phyloP scores from a whole-genome alignment of 1,140 invertebrate species.

The Dinoponera quadriceps region DNA sequence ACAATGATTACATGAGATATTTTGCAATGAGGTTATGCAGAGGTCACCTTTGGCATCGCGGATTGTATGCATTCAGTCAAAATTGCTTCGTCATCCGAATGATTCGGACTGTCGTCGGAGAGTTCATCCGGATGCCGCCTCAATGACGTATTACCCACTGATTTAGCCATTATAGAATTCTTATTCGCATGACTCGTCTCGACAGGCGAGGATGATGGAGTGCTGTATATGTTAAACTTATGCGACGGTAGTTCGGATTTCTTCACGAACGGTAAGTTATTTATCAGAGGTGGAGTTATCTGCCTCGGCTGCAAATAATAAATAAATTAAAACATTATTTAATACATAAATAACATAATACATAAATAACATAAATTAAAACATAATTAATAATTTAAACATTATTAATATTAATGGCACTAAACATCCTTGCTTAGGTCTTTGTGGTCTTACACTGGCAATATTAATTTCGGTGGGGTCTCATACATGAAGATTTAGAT shows the following conservation, averaged over 20 bases:
- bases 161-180: constrained; percentile 54
- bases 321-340: background rate
- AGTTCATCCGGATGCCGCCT: constrained; percentile 67
- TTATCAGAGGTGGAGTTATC: constrained; percentile 61
- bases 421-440: too few relatives aligned
- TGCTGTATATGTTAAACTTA: constrained; percentile 75
- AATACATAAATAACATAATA: background rate
- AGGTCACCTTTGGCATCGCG: constrained; percentile 77
- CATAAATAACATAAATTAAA: background rate
- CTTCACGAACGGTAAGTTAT: constrained; percentile 66
- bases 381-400: background rate
- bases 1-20: background rate
- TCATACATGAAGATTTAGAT: too few relatives aligned
- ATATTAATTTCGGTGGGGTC: too few relatives aligned
- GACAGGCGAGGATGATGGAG: constrained; percentile 78
- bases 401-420: too few relatives aligned
- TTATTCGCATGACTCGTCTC: constrained; percentile 71
- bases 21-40: background rate
- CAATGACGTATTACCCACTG: constrained; percentile 1
- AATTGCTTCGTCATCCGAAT: constrained; percentile 79
- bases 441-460: too few relatives aligned
- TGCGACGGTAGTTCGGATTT: constrained; percentile 62
- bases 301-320: constrained; percentile 65
- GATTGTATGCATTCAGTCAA: constrained; percentile 79
- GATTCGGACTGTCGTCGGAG: constrained; percentile 79